Percentiles rank a stretch among this genome's conserved stretches.
phyloP scores from a whole-genome alignment of 2,113 vertebrate species.

The Ibidorhyncha struthersii region DNA sequence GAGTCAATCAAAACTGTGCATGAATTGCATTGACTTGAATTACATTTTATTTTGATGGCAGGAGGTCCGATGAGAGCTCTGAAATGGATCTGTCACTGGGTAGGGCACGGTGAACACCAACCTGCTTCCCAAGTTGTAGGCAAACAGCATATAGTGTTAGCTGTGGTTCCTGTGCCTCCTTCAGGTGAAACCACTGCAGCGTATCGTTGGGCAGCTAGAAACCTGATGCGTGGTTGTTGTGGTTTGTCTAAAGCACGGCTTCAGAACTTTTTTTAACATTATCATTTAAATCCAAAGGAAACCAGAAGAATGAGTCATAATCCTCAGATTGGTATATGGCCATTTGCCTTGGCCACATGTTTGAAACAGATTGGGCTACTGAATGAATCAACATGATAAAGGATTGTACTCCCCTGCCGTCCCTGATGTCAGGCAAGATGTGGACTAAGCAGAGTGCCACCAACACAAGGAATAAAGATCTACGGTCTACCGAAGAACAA shows the following conservation, averaged over 20 bases:
- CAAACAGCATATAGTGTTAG: not conserved
- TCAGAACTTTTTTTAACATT: not conserved
- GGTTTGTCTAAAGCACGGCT: not conserved
- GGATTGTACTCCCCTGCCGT: not conserved
- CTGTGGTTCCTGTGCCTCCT: not conserved
- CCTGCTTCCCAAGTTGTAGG: not conserved
- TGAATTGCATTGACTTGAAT: not conserved
- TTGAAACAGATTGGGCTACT: not conserved
- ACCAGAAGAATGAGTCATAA: not conserved
- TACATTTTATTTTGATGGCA: not conserved
- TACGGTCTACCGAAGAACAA: not conserved
- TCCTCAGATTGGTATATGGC: not conserved
- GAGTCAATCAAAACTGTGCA: not conserved
- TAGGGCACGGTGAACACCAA: not conserved
- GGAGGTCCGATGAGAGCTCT: not conserved
- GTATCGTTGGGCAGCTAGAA: not conserved
- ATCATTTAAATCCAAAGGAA: slow-evolving; percentile 8
- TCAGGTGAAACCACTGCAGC: not conserved
- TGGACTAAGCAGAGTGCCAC: not conserved
- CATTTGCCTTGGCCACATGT: not conserved
- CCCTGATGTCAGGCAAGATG: not conserved
- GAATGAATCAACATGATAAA: not conserved
- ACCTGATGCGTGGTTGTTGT: not conserved
- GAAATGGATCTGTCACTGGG: not conserved
- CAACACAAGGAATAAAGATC: not conserved